A percentile compares a stretch with the other conserved stretches of the same genome.
Conservation (phyloP, 2,888 invertebrate species). For the Cremastinae sp. region DNA sequence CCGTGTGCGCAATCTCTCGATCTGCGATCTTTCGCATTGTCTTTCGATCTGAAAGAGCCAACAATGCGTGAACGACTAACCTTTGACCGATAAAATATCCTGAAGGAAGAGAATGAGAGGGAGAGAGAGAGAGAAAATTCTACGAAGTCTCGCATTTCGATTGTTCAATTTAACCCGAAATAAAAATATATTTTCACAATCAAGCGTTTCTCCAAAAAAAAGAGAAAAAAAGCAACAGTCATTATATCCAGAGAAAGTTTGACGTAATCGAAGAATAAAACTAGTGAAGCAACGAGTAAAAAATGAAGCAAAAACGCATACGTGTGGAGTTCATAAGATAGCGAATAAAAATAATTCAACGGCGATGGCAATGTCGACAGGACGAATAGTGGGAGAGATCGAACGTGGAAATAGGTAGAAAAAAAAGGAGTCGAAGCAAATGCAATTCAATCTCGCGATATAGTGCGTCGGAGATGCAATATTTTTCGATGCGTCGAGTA, state of each 20-base stretch:
- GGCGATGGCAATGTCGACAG: slow-evolving; percentile 26
- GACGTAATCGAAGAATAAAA: slow-evolving; percentile 1
- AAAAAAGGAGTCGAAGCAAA: slow-evolving; percentile 29
- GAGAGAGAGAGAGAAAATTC: slow-evolving; percentile 13
- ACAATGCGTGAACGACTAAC: slow-evolving; percentile 49
- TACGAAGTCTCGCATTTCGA: slow-evolving; percentile 3
- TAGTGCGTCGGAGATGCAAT: not conserved
- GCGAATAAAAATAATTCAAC: slow-evolving; percentile 25
- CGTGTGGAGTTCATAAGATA: not conserved
- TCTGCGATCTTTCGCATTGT: slow-evolving; percentile 44
- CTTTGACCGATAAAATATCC: slow-evolving; percentile 50
- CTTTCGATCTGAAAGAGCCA: slow-evolving; percentile 26
- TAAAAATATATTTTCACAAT: not conserved
- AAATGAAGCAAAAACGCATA: not conserved
- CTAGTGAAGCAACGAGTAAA: not conserved
- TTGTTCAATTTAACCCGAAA: not conserved
- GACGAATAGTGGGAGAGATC: slow-evolving; percentile 42
- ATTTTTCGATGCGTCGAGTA: not conserved
- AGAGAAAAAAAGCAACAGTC: not conserved
- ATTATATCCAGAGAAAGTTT: slow-evolving; percentile 37
- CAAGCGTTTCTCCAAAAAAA: not conserved
- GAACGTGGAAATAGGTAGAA: slow-evolving; percentile 24
- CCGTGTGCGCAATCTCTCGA: slow-evolving; percentile 43
- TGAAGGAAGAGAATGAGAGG: not conserved
- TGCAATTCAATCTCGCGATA: not conserved